Conservation (phyloP, 2,888 invertebrate species). For the Acanthosepion lycidas region DNA sequence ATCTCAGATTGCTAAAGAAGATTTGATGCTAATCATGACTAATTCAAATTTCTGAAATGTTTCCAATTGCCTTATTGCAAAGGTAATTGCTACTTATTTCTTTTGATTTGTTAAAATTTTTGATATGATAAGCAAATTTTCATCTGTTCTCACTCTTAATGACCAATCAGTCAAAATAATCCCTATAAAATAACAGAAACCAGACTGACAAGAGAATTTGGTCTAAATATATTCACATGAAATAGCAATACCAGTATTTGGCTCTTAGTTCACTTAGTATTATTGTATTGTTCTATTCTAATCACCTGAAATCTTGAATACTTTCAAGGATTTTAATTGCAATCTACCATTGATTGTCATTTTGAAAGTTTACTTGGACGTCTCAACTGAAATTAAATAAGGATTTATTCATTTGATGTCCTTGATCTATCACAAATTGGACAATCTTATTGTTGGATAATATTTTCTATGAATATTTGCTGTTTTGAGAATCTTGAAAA, state of each 20-base stretch:
- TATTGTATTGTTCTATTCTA: not conserved
- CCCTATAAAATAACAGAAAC: too few relatives aligned
- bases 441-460: not conserved
- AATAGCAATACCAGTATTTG: not conserved
- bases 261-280: not conserved
- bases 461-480: not conserved
- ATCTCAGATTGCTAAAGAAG: not conserved
- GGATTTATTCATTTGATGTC: not conserved
- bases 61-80: not conserved
- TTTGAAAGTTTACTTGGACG: not conserved
- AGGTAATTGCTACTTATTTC: not conserved
- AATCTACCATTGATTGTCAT: not conserved
- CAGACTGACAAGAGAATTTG: too few relatives aligned
- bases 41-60: too few relatives aligned
- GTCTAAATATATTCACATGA: too few relatives aligned
- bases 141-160: too few relatives aligned
- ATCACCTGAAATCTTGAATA: not conserved
- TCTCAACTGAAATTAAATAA: not conserved
- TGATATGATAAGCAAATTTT: too few relatives aligned
- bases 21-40: not conserved
- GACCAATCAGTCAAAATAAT: too few relatives aligned
- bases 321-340: not conserved
- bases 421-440: not conserved
- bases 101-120: not conserved
- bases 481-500: too few relatives aligned